Evolutionary conservation across 1,140 invertebrate species (phyloP), one percentile per base, ranked within the genome.

Genomic region (Drosophila bocki): DNA sequence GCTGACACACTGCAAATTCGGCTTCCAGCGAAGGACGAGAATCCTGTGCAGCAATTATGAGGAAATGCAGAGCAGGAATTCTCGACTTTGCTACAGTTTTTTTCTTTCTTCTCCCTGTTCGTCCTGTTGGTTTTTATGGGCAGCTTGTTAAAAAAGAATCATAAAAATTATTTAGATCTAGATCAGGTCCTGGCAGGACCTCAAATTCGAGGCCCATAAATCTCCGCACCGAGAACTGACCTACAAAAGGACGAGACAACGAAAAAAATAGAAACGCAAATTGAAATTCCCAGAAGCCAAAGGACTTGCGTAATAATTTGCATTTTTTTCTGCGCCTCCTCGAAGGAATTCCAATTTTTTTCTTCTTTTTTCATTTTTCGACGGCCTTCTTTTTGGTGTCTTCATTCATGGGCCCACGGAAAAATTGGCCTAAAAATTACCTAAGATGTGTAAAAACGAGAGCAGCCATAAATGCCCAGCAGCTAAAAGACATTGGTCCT

Each of bases 351-450:
- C 12, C 45, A 50, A 41, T 70, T 78, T 58, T 68, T 63, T 63
- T 53, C 29, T 13, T 62, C 6, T 57, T 45, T 60, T 19, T 26
- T 19, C 7, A 22, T 29, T 29, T 29, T 29, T 29, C 26, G 26
- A 29, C 26, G 22, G 13, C 35, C 17, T n/a, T 63, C 35, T 65
- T 65, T 68, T 68, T 68, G 60, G 44, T 61, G 59, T 85, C 48
- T 51, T 78, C 82, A 85, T 85, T 82, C 82, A 86, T 67, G 65
- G 47, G 47, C 42, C 47, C 37, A 41, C 33, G 59, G 71, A 69
- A 85, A 85, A 90, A 90, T 90, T 87, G 85, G 29, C 68, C 84
- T 84, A 84, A 80, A 88, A 87, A 88, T 87, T 87, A 88, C 85
- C 85, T 90, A 88, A 74, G 83, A 65, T 53, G 26, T 79, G 83